Base-by-base conservation (phyloP, 2,888 invertebrate genomes). In the Ariolimax columbianus region DNA sequence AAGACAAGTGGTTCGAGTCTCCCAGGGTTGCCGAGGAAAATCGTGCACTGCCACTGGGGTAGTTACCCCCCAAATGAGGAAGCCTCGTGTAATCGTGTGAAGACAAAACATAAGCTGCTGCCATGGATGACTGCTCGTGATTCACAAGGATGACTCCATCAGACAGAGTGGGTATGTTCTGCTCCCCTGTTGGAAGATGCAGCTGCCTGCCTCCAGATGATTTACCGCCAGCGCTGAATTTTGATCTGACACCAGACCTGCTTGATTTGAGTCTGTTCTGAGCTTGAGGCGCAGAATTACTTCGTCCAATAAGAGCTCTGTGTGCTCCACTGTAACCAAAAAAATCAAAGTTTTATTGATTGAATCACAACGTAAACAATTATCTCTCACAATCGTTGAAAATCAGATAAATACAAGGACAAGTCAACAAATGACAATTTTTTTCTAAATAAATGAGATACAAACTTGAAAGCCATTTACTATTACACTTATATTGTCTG, bases 271-370 rank as follows among this genome's bases (percentile, higher is more conserved):
- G 40, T 26, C 68, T 66, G 30, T 77, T 77, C 36, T 85, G 77
- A n/a, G 82, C 75, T 38, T 85, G 81, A 11, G 85, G 85, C 11
- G 85, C 85, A 9, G 85, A 85, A 36, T 85, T 75, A 43, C 85
- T 78, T 40, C 78, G 55, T 17, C 1, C n/a, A 75, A 75, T 75
- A 17, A n/a, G 36, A 11, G 47, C n/a, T 30, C 23, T 47, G 26
- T 4, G 55, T 55, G 55, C 55, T 23, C 55, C 55, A 55, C 23
- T 55, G 19, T 23, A 23, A 23, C n/a, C 55, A 55, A 55, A 23
- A 17, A 55, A 55, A 55, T 47, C 7, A 47, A n/a, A n/a, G n/a
- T n/a, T n/a, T n/a, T n/a, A n/a, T n/a, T n/a, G n/a, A n/a, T n/a
- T n/a, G n/a, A n/a, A n/a, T n/a, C n/a, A n/a, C n/a, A n/a, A n/a